Evolutionary conservation across 2,888 invertebrate genomes (phyloP), one percentile per base, ranked within the genome.

Genomic region (Dusona sp.): DNA sequence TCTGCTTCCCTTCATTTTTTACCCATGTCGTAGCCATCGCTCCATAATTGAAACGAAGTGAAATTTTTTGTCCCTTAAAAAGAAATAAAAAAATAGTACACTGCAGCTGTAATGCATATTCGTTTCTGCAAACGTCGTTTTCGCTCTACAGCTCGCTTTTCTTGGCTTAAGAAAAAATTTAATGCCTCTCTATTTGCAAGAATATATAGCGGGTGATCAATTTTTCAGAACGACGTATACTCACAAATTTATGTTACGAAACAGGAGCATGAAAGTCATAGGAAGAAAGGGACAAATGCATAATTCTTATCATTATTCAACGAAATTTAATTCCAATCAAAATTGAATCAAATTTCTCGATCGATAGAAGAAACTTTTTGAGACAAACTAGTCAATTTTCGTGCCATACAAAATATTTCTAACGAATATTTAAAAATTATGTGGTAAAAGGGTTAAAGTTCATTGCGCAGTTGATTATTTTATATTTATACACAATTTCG

Each of bases 1-100:
- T 61, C 68, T 45, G n/a, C 68, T 67, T 67, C 51, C 45, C 51
- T 33, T 67, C 51, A 11, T 78, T 78, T 51, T 65, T 48, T 78
- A n/a, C 36, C 65, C 77, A 33, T 33, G 42, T n/a, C 6, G 36
- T 42, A 25, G 25, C 74, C 57, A 38, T 33, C 42, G 57, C 57
- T 38, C 22, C 57, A 7, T 42, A 16, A 48, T 48, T 65, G 57
- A 42, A 57, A 57, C 22, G 42, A 51, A 19, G 19, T 70, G 36
- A n/a, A 72, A 54, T 73, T 33, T 45, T 29, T 73, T 48, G 22
- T 70, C 8, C 70, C 70, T 70, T 16, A 9, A 42, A 68, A 38
- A 74, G 64, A 29, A 13, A 29, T 29, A 61, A 7, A 61, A 61
- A 61, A 61, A 29, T 48, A 29, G 16, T 61, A 3, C 1, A 25